Conservation (phyloP, 2,888 invertebrate species). For the Hyles lineata region DNA sequence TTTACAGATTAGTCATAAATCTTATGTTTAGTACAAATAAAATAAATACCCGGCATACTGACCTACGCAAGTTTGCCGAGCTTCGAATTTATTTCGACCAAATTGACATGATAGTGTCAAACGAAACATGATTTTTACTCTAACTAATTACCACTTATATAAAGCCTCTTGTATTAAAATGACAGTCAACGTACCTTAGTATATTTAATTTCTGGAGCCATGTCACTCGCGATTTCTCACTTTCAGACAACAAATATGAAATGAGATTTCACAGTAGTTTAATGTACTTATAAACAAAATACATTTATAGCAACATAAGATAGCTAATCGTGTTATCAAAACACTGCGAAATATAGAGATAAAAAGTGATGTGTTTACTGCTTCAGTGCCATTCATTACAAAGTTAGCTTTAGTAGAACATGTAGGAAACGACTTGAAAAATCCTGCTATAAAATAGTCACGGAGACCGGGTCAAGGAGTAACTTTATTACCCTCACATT, state of each 20-base stretch:
- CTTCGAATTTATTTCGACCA: too few species aligned
- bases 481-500: background rate
- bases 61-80: too few species aligned
- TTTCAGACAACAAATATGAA: background rate
- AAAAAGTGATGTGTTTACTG: background rate
- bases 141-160: too few species aligned
- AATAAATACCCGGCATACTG: too few species aligned
- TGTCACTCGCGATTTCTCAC: background rate
- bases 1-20: too few species aligned
- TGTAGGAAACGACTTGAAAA: constrained; percentile 12
- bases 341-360: background rate
- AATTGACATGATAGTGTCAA: too few species aligned
- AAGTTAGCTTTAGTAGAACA: background rate
- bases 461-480: background rate
- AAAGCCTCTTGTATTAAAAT: background rate
- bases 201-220: constrained; percentile 11
- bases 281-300: background rate
- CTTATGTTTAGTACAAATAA: too few species aligned
- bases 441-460: background rate
- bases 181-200: background rate
- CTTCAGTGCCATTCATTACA: background rate
- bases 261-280: background rate
- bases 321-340: background rate
- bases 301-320: background rate
- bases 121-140: too few species aligned